Conservation (phyloP, 2,797 vertebrate species). For the Thunnus albacares region DNA sequence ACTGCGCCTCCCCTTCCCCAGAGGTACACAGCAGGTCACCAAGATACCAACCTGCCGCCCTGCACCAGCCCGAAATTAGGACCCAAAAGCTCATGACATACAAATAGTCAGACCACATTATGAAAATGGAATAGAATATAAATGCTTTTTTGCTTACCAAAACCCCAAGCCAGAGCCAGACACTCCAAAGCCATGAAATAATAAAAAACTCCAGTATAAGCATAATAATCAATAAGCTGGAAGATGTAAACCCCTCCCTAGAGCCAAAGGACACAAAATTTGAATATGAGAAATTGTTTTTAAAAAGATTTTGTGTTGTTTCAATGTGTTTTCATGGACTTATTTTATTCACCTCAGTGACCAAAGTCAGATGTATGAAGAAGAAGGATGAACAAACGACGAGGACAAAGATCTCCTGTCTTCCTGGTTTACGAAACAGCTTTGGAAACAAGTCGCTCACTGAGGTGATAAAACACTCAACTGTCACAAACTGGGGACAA, state of each 20-base stretch:
- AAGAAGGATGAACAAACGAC: slow-evolving; percentile 61
- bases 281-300: neutral
- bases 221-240: slow-evolving; percentile 90
- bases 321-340: neutral
- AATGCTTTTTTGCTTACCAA: slow-evolving; percentile 82
- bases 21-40: no score
- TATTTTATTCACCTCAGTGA: slow-evolving; percentile 62
- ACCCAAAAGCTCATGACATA: no score
- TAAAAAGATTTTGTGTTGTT: neutral
- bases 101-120: neutral
- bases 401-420: slow-evolving; percentile 65
- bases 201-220: slow-evolving; percentile 82
- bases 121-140: neutral
- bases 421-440: slow-evolving; percentile 36
- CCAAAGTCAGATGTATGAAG: slow-evolving; percentile 57
- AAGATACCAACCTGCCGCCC: no score
- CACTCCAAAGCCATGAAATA: slow-evolving; percentile 87
- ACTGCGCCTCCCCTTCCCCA: no score
- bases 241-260: slow-evolving; percentile 87
- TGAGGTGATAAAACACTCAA: slow-evolving; percentile 63
- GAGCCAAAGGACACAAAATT: neutral
- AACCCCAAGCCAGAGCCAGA: slow-evolving; percentile 88
- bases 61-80: no score
- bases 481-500: slow-evolving; percentile 64
- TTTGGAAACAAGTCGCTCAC: slow-evolving; percentile 64